Evolutionary conservation across 2,113 vertebrate genomes (phyloP), one percentile per base, ranked within the genome.

Genomic region (Motacilla tschutschensis): DNA sequence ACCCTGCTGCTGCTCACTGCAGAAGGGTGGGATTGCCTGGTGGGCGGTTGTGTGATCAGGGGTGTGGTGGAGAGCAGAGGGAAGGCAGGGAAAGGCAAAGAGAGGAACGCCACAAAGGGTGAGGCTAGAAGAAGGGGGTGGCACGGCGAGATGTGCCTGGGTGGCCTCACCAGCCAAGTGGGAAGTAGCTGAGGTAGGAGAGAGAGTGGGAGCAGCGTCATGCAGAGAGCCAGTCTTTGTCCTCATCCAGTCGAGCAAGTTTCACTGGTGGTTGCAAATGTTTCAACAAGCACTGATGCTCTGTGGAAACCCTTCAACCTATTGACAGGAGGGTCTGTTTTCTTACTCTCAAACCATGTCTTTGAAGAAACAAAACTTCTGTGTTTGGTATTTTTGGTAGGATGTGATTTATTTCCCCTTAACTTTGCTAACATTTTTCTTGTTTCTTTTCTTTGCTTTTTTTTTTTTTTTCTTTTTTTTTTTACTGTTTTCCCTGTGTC

Each of bases 391-490:
- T 65, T 79, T 93, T 82, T 83, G 33, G 64, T 60, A 85, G 65
- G 62, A 73, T 76, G 38, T 64, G 35, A 80, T 88, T 73, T 77
- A 74, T 88, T 76, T 91, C 21, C 57, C 55, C 48, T 59, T 46
- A 46, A 69, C 31, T 43, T 74, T 65, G 48, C 17, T 75, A 82
- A 17, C 9, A 44, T 36, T 77, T 76, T 47, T 73, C 28, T 64
- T 43, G 15, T 18, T 62, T 80, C 4, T 35, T 62, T 9, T 35
- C 0, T 65, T 46, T 33, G 9, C 3, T 25, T 2, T 8, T n/a
- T 16, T 1, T 10, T 4, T 6, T 19, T 1, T 5, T 8, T 8
- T 29, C 1, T 7, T 5, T 5, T 19, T n/a, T 54, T 20, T 21
- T 54, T 18, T 6, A 12, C 17, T 66, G 21, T 76, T 92, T 86